Conservation (phyloP, 2,888 invertebrate genomes). For the Brenthis hecate region DNA sequence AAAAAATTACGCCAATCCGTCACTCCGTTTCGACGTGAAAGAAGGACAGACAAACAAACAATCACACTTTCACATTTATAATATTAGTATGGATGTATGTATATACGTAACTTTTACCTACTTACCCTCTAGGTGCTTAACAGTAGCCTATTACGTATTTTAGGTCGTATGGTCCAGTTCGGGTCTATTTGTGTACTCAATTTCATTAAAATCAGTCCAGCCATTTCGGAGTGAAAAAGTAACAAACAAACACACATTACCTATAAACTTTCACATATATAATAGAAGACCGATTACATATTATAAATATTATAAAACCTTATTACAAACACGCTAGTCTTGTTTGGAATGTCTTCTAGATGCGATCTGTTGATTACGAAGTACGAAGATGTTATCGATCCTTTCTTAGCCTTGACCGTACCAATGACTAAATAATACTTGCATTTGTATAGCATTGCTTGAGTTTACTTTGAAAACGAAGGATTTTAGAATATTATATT, state of each 20-base stretch:
- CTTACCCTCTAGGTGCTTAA: too few species aligned
- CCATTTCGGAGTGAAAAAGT: too few species aligned
- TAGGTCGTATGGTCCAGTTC: not conserved
- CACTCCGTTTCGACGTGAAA: too few species aligned
- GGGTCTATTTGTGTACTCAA: not conserved
- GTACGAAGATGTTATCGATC: not conserved
- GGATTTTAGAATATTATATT: too few species aligned
- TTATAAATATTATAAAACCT: not conserved
- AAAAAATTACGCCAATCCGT: too few species aligned
- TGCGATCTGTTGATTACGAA: conserved; percentile 3
- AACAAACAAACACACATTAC: too few species aligned
- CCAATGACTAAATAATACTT: not conserved
- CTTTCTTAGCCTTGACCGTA: conserved; percentile 3
- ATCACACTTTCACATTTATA: too few species aligned
- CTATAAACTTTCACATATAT: not conserved
- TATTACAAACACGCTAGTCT: too few species aligned
- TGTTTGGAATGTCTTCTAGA: not conserved
- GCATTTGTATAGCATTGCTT: not conserved
- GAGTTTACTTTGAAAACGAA: not conserved
- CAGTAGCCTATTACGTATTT: too few species aligned
- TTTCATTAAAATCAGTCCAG: not conserved
- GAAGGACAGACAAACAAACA: too few species aligned
- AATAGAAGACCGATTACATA: not conserved
- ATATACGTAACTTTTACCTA: too few species aligned
- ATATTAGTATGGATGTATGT: too few species aligned